Evolutionary conservation across 2,797 vertebrate genomes (phyloP), one percentile per base, ranked within the genome.

Genomic region (Astyanax mexicanus): DNA sequence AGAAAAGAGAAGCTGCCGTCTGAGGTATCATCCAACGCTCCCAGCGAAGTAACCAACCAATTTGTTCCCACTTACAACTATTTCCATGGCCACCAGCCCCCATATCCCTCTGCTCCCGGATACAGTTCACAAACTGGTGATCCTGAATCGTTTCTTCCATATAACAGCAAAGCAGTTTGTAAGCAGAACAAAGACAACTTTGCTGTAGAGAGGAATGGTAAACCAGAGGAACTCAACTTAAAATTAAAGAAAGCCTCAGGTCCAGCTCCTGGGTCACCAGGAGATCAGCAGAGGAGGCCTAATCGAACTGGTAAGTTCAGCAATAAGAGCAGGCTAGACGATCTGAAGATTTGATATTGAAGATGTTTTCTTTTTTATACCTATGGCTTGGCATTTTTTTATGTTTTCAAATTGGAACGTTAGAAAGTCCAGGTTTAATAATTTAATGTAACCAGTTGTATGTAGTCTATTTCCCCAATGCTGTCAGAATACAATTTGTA

Each of bases 181-280:
- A 93, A 92, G 78, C 94, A 95, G 83, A 95, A 95, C 80, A 91
- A 92, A 17, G 92, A 94, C 85, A 95, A 95, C 86, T 78, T 91
- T 69, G 91, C 89, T 0, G 92, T 93, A 74, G 94, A 94, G 70
- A 89, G 91, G 79, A 91, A 90, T 74, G 88, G 86, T 78, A 92
- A 86, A 70, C 86, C 89, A 1, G 92, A 93, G 78, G 90, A 92
- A 86, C 85, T 86, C 61, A 87, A 91, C 81, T 86, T 83, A 75
- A 92, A 91, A 86, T 88, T 77, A 10, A 89, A 90, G 82, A 92
- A 86, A 72, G 86, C 82, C 72, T 77, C 84, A n/a, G 90, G 83
- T 81, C 91, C 89, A 5, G 85, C 85, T 62, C 81, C 89, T 6
- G 87, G 85, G 84, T 91, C 91, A 49, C 90, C 90, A 17, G 80